Evolutionary conservation across 2,797 vertebrate species (phyloP), one percentile per base, ranked within the genome.

Genomic region (Anguilla pacifica): DNA sequence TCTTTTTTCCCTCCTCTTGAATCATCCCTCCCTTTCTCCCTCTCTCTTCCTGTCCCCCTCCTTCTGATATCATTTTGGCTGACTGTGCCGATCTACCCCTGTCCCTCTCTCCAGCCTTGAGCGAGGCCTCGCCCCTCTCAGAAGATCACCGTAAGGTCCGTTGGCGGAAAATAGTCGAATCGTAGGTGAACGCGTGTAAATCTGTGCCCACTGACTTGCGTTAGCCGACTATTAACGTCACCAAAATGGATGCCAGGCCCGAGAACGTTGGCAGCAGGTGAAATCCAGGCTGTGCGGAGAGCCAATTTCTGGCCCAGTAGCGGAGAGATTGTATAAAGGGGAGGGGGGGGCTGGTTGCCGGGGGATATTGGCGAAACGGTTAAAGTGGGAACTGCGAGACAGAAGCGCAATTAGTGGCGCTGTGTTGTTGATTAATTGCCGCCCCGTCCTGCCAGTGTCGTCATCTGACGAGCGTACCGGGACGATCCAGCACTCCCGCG

Each of bases 341-440:
- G 10, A 17, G 39, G 15, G 35, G 31, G 10, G 39, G 39, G 11
- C 31, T 0, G 11, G n/a, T 35, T 17, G 72, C 72, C 6, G 31
- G 72, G 39, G 35, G 31, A 55, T 7, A 4, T 64, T 83, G 19
- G 19, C 17, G 43, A 49, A 6, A 2, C 46, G 83, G 43, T 31
- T 43, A 46, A 53, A 59, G 28, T 3, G 28, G 51, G 61, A 57
- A 39, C n/a, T 15, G 59, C 31, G 55, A 67, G 86, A 87, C 43
- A 72, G 53, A 77, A 70, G 89, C 93, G 93, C 94, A 95, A 96
- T 95, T 94, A 94, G 93, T 91, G 92, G 93, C 93, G 94, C 93
- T 93, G 92, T 94, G 94, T 93, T 93, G 93, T 93, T 95, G 93
- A 95, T 95, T 94, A 94, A 95, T 94, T 93, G 93, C 95, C 93